A percentile compares a stretch with the other conserved stretches of the same genome.
These are phyloP conservation scores for Drosophila bunnanda DNA, from an alignment of 2,888 invertebrate genomes.

Conservation along the genomic window DNA sequence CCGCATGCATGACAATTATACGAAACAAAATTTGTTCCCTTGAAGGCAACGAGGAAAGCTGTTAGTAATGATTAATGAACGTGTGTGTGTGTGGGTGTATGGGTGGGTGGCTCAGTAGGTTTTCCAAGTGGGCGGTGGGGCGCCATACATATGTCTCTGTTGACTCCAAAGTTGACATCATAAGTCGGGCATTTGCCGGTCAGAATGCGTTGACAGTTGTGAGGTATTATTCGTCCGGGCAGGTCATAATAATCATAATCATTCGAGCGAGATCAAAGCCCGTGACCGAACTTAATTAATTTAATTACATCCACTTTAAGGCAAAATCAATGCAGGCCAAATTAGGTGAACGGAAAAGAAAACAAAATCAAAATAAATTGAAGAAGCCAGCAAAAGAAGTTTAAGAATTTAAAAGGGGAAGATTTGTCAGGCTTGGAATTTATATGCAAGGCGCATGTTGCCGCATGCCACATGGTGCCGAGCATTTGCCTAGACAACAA, in stretches of 20 bases:
- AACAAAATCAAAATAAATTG: slow-evolving; percentile 10
- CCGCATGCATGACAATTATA: slow-evolving; percentile 69
- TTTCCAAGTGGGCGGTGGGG: slow-evolving; percentile 22
- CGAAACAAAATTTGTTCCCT: slow-evolving; percentile 49
- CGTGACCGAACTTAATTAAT: slow-evolving; percentile 50
- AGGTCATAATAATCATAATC: slow-evolving; percentile 48
- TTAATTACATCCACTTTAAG: slow-evolving; percentile 52
- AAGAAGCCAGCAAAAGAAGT: background rate
- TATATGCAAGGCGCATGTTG: slow-evolving; percentile 76
- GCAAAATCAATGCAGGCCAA: slow-evolving; percentile 44
- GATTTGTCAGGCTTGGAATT: slow-evolving; percentile 52
- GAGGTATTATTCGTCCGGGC: slow-evolving; percentile 37
- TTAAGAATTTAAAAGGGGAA: slow-evolving; percentile 31
- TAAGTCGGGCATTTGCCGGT: slow-evolving; percentile 70
- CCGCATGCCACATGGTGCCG: slow-evolving; percentile 74
- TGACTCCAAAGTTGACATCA: slow-evolving; percentile 76
- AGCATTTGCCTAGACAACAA: slow-evolving; percentile 72
- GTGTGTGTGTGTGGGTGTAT: slow-evolving; percentile 20
- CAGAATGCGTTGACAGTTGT: slow-evolving; percentile 62
- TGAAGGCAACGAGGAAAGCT: slow-evolving; percentile 41
- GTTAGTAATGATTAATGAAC: slow-evolving; percentile 69
- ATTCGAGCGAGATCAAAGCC: slow-evolving; percentile 31
- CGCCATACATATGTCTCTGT: slow-evolving; percentile 19
- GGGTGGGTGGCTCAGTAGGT: slow-evolving; percentile 8
- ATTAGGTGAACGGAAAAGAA: background rate